Evolutionary conservation across 2,888 invertebrate genomes (phyloP), one percentile per base, ranked within the genome.

Genomic region (Epinotia nisella): DNA sequence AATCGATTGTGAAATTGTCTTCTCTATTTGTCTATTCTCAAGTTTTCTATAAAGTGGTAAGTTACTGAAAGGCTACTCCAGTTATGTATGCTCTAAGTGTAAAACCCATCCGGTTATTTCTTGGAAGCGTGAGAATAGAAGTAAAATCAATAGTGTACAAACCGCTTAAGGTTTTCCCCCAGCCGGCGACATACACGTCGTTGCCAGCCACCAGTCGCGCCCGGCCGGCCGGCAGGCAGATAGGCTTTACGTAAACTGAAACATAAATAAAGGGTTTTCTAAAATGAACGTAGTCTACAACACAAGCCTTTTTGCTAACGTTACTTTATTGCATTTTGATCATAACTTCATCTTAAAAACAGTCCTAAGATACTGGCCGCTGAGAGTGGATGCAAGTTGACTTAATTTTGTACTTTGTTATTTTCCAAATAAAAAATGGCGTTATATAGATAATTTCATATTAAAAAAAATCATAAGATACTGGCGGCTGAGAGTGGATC

Each of bases 111-210:
- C 10, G 45, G 49, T 45, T 45, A 41, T 58, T 73, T 69, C 68
- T 35, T 58, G 58, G 58, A 58, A 73, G 15, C 24, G 68, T 19
- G 19, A 35, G 55, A 53, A 72, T 19, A 15, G 49, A 29, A 59
- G 67, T 61, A 73, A 73, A 73, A 70, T 70, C 72, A 66, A 72
- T 74, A 75, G 49, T 39, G 51, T 39, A 49, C 79, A n/a, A 85
- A 94, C 94, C 92, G 65, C 78, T 83, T 79, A 94, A 93, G 76
- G 95, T 95, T 89, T 94, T 92, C 59, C 95, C 95, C 95, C 95
- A 95, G 19, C 95, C 95, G 11, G 95, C 94, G 5, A 95, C 95
- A 61, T 87, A 94, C 49, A 95, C 94, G 79, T 94, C 90, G 80
- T 87, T 86, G 7, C 94, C 94, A 3, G 84, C 80, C 7, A 83